Percentiles rank a stretch among this genome's conserved stretches.
Conservation (phyloP, 2,113 vertebrate genomes). For the Suncus etruscus region DNA sequence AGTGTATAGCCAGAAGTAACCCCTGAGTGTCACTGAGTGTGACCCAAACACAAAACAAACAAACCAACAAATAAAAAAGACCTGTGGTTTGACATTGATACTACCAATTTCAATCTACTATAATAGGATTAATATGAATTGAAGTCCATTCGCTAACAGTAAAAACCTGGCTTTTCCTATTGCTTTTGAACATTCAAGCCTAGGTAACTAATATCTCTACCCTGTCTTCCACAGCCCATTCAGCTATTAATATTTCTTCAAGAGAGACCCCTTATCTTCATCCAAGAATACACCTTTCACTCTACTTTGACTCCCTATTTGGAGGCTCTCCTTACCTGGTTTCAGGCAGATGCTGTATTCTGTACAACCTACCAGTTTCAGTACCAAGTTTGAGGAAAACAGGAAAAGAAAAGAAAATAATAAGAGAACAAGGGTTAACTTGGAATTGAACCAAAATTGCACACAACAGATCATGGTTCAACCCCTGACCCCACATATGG, state of each 20-base stretch:
- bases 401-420: background rate
- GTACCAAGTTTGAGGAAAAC: background rate
- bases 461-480: too few relatives aligned
- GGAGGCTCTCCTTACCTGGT: too few relatives aligned
- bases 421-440: background rate
- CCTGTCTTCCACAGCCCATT: background rate
- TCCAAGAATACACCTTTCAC: background rate
- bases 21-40: too few relatives aligned
- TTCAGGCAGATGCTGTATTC: background rate
- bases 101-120: background rate
- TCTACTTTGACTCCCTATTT: background rate
- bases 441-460: background rate
- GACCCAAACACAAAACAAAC: too few relatives aligned
- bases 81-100: background rate
- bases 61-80: background rate
- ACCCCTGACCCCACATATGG: too few relatives aligned
- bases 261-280: fast-evolving
- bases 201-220: background rate
- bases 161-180: background rate
- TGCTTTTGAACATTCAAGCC: background rate
- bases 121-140: background rate
- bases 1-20: too few relatives aligned
- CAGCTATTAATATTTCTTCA: background rate
- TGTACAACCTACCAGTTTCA: background rate
- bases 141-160: background rate